Conservation (phyloP, 2,888 invertebrate species). For the Orgyia antiqua region DNA sequence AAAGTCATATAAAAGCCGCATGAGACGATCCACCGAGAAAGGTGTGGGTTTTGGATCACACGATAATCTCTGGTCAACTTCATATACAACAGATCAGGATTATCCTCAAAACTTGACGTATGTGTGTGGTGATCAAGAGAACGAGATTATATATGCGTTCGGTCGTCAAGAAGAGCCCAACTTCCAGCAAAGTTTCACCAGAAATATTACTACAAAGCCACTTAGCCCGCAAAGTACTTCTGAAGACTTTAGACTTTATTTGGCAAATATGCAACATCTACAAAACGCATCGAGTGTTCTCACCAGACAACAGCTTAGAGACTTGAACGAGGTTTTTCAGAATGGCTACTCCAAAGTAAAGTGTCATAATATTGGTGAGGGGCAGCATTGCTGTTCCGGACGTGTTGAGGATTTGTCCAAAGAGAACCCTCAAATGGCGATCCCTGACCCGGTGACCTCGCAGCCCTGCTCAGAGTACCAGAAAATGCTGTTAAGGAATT, state of each 20-base stretch:
- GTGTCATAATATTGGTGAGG: constrained; percentile 47
- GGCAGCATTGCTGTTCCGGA: constrained; percentile 54
- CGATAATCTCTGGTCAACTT: constrained; percentile 70
- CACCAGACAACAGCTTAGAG: constrained; percentile 78
- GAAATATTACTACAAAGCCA: constrained; percentile 81
- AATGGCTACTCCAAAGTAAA: constrained; percentile 71
- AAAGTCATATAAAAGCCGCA: constrained; percentile 66
- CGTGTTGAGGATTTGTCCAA: constrained; percentile 45
- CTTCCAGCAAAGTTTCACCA: constrained; percentile 54
- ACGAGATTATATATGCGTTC: constrained; percentile 71
- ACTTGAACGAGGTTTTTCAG: constrained; percentile 78
- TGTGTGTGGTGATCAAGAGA: constrained; percentile 69
- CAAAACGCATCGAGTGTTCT: constrained; percentile 84
- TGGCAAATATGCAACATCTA: constrained; percentile 85
- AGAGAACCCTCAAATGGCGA: constrained; percentile 58
- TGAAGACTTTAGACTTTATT: constrained; percentile 83
- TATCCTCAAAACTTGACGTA: constrained; percentile 61
- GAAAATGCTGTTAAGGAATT: constrained; percentile 79
- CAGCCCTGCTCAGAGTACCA: constrained; percentile 80
- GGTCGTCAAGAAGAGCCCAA: constrained; percentile 60
- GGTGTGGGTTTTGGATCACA: constrained; percentile 64
- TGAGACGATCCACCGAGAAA: constrained; percentile 47
- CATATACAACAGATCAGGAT: constrained; percentile 55
- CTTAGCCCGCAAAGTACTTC: constrained; percentile 81
- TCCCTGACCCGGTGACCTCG: constrained; percentile 48